These are phyloP conservation scores for Tympanuchus pallidicinctus DNA, from an alignment of 2,113 vertebrate genomes.

Conservation along the genomic window DNA sequence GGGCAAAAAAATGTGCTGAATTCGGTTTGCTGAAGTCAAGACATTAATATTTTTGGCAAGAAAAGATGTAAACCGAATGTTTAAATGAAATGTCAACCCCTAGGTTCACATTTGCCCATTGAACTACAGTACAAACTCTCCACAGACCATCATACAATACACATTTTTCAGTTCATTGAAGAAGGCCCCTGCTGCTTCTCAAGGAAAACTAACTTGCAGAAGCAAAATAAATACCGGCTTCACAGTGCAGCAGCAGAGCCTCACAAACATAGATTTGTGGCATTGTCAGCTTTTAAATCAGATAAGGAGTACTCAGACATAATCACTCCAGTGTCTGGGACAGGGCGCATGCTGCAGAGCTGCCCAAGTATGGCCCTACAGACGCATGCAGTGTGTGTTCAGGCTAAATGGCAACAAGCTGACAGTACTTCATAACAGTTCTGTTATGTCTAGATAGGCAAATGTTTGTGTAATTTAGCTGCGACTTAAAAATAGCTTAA, in stretches of 20 bases:
- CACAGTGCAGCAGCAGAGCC: not conserved
- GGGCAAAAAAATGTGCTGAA: not conserved
- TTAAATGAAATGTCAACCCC: conserved; percentile 59
- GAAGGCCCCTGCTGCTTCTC: conserved; percentile 56
- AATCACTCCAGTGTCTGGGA: conserved; percentile 40
- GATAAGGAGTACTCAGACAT: conserved; percentile 45
- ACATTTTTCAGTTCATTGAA: conserved; percentile 63
- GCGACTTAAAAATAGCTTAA: conserved; percentile 25
- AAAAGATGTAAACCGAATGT: conserved; percentile 64
- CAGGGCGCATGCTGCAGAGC: not conserved
- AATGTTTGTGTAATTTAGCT: conserved; percentile 41
- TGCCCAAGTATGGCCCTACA: conserved; percentile 40
- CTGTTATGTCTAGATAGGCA: conserved; percentile 46
- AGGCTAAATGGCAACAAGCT: not conserved
- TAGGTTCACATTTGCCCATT: conserved; percentile 2
- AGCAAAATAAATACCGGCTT: conserved; percentile 59
- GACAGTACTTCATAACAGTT: not conserved
- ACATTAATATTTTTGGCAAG: conserved; percentile 61
- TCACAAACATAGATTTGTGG: not conserved
- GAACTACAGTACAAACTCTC: conserved; percentile 34
- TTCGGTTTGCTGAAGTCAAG: conserved; percentile 38
- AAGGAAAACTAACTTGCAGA: conserved; percentile 52
- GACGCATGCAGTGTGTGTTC: not conserved
- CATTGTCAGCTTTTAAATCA: conserved; percentile 48
- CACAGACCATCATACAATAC: conserved; percentile 24